These are phyloP conservation scores for Periophthalmus magnuspinnatus DNA, from an alignment of 2,797 vertebrate genomes.

Conservation along the genomic window DNA sequence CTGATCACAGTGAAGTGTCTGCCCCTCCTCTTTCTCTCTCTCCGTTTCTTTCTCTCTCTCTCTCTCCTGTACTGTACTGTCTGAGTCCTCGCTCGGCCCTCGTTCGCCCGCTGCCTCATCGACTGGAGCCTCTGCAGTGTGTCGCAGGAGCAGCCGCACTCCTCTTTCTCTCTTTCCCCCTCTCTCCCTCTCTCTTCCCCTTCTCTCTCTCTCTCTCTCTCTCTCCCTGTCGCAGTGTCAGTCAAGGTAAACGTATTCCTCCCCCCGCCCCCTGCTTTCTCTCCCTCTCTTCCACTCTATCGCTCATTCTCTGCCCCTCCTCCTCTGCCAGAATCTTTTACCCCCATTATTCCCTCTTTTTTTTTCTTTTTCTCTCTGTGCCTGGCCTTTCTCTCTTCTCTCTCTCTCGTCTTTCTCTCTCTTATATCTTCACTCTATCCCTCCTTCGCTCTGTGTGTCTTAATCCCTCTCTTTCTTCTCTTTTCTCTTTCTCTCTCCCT, in stretches of 20 bases:
- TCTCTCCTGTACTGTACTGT: background rate
- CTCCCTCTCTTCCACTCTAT: background rate
- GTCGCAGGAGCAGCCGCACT: constrained; percentile 44
- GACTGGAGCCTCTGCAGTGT: constrained; percentile 58
- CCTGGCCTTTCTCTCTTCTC: too few species aligned
- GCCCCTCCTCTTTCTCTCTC: too few species aligned
- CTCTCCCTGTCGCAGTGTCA: constrained; percentile 73
- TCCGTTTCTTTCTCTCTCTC: too few species aligned
- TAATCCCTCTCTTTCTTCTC: too few species aligned
- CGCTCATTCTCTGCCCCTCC: background rate
- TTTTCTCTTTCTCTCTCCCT: background rate
- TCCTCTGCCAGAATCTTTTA: background rate
- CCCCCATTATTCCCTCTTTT: background rate
- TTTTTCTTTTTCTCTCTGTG: background rate
- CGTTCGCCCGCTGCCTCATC: constrained; percentile 1
- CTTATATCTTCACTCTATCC: background rate
- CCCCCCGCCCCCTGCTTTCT: constrained; percentile 8
- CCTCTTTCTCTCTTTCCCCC: background rate
- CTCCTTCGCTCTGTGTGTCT: too few species aligned
- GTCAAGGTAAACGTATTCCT: constrained; percentile 70
- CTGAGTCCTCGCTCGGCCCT: background rate
- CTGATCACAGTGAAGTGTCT: too few species aligned
- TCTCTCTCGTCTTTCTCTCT: too few species aligned
- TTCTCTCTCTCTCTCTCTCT: constrained; percentile 20
- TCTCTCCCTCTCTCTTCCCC: constrained; percentile 61